Percentiles rank a stretch among this genome's conserved stretches.
These are phyloP conservation scores for Eulacestoma nigropectus DNA, from an alignment of 2,113 vertebrate genomes.

Conservation along the genomic window DNA sequence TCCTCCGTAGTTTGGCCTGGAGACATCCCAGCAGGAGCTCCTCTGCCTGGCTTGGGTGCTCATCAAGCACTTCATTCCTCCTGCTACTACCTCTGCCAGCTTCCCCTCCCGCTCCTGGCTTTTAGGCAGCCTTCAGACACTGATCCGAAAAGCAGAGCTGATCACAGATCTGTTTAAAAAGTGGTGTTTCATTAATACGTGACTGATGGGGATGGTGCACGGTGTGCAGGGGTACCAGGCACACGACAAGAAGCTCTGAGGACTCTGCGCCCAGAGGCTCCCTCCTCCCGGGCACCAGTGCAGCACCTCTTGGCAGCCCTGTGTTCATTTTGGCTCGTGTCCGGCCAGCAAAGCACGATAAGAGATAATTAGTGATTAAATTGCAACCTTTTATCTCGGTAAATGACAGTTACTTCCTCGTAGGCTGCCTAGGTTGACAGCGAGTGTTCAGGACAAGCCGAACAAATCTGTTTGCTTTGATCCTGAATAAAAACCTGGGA, in stretches of 20 bases:
- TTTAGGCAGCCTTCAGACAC: background rate
- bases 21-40: background rate
- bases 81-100: background rate
- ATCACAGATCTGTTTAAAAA: background rate
- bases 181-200: background rate
- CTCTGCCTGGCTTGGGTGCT: background rate
- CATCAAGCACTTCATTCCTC: background rate
- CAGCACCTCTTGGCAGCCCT: background rate
- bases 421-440: background rate
- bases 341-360: background rate
- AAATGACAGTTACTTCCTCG: background rate
- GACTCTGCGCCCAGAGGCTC: background rate
- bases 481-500: background rate
- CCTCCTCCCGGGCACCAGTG: background rate
- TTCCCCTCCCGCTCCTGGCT: background rate
- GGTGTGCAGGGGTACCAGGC: background rate
- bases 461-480: conserved; percentile 41
- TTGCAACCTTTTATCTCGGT: conserved; percentile 15
- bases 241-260: background rate
- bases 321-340: background rate
- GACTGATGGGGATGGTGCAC: background rate
- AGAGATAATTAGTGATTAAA: conserved; percentile 42
- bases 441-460: background rate
- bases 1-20: background rate
- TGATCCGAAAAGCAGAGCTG: background rate